Percentiles rank a stretch among this genome's conserved stretches.
Conservation (phyloP, 2,888 invertebrate species). For the Hirudinaria manillensis region DNA sequence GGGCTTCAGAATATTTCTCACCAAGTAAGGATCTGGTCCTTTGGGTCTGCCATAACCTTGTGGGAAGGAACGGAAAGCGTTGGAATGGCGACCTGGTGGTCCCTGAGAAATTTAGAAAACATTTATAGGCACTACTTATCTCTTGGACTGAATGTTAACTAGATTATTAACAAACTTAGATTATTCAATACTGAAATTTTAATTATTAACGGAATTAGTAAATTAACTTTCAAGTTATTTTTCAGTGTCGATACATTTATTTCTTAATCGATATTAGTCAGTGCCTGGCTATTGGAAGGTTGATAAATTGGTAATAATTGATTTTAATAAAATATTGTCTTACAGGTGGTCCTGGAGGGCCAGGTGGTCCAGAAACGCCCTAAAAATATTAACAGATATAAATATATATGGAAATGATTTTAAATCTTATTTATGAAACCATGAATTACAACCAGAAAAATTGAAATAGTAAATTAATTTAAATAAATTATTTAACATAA, state of each 20-base stretch:
- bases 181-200: too few relatives aligned
- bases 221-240: too few relatives aligned
- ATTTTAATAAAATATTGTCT: constrained; percentile 8
- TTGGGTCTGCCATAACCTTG: constrained; percentile 36
- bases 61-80: not conserved
- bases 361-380: constrained; percentile 36
- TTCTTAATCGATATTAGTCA: too few relatives aligned
- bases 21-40: constrained; percentile 37
- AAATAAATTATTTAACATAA: not conserved
- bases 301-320: too few relatives aligned
- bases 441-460: not conserved
- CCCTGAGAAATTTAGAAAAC: not conserved
- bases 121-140: too few relatives aligned
- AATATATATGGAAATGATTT: not conserved
- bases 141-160: too few relatives aligned
- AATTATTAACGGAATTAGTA: too few relatives aligned
- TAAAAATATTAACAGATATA: constrained; percentile 10
- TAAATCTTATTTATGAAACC: not conserved
- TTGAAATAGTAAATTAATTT: not conserved
- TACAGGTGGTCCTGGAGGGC: constrained; percentile 37
- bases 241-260: too few relatives aligned
- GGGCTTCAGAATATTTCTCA: constrained; percentile 1
- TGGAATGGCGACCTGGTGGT: not conserved
- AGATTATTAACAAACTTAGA: too few relatives aligned
- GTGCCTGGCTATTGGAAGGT: too few relatives aligned